phyloP scores from a whole-genome alignment of 2,888 invertebrate genomes.

The Melinopterus prodromus region DNA sequence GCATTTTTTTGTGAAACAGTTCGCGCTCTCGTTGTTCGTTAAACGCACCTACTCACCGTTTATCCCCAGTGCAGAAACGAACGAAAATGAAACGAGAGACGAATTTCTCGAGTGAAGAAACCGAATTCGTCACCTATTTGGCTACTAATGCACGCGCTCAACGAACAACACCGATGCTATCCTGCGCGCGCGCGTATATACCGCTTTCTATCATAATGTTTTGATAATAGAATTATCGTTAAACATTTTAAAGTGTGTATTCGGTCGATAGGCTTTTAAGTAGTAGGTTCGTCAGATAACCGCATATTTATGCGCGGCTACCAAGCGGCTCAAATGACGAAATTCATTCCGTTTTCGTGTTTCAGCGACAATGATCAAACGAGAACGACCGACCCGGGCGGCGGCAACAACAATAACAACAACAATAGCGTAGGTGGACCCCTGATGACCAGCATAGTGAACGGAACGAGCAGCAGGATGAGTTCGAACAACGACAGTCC shows the following conservation, averaged over 20 bases:
- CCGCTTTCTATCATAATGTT: neutral
- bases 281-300: neutral
- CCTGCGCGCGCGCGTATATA: neutral
- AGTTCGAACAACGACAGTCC: conserved; percentile 52
- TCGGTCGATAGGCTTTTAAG: neutral
- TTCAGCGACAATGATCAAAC: conserved; percentile 55
- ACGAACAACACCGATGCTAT: neutral
- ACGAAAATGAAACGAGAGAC: neutral
- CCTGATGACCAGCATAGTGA: conserved; percentile 76
- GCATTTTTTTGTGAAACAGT: no score
- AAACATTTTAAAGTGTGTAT: neutral
- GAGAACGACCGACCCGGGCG: conserved; percentile 55
- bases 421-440: conserved; percentile 71
- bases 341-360: conserved; percentile 25
- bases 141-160: neutral
- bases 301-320: neutral
- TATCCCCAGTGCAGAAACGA: neutral
- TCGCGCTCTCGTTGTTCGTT: no score
- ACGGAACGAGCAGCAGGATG: conserved; percentile 62
- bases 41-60: no score
- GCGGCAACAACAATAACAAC: conserved; percentile 49
- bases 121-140: neutral
- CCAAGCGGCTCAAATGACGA: neutral
- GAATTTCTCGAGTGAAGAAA: neutral
- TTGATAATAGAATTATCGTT: neutral